Percentiles rank a stretch among this genome's conserved stretches.
These are phyloP conservation scores for Pachycephala philippinensis DNA, from an alignment of 2,113 vertebrate genomes.

Conservation along the genomic window DNA sequence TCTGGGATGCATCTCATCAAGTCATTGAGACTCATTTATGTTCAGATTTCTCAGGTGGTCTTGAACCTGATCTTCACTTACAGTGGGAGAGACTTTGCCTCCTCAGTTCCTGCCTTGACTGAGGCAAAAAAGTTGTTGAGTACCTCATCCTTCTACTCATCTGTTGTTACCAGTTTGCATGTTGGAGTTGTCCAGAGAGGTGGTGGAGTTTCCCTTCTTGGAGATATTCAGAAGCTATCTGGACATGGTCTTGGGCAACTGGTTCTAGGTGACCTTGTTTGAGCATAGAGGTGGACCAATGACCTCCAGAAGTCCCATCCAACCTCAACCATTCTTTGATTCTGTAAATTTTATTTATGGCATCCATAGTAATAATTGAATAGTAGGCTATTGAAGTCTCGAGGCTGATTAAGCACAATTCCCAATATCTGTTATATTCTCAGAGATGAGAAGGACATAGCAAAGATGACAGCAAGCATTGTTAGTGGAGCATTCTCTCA, in stretches of 20 bases:
- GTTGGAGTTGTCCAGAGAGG: not conserved
- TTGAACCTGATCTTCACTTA: not conserved
- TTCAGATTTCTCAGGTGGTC: not conserved
- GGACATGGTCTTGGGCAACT: not conserved
- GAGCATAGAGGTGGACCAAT: not conserved
- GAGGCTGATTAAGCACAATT: not conserved
- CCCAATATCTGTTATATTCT: not conserved
- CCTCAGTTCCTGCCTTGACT: not conserved
- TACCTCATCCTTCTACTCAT: not conserved
- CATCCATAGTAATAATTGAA: not conserved
- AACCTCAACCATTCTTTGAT: not conserved
- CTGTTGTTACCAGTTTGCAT: not conserved
- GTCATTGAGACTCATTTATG: not conserved
- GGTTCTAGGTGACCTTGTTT: not conserved
- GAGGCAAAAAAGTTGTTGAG: not conserved
- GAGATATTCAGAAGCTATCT: not conserved
- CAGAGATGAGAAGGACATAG: not conserved
- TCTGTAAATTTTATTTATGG: not conserved
- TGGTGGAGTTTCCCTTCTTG: not conserved
- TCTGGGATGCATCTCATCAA: not conserved
- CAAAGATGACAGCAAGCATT: not conserved
- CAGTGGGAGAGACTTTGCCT: not conserved
- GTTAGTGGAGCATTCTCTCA: not conserved
- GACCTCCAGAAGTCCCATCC: not conserved
- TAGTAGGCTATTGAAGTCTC: not conserved